Conservation (phyloP, 2,113 vertebrate species). For the Brachypteracias leptosomus region DNA sequence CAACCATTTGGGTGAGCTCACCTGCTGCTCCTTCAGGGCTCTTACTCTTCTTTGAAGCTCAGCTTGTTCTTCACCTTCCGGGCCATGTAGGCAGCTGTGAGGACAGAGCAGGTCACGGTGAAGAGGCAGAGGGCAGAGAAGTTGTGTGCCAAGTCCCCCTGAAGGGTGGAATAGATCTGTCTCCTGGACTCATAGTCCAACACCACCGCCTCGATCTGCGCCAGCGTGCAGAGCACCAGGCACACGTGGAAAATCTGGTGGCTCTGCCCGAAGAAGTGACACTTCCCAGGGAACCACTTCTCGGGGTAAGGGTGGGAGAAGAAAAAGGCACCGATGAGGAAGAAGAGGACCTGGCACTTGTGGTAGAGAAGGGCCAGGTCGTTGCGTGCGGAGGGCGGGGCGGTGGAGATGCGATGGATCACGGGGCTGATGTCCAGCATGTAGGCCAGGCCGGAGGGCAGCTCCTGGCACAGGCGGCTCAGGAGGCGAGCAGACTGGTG, state of each 20-base stretch:
- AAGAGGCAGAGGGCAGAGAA: slow-evolving; percentile 86
- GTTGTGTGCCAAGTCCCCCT: slow-evolving; percentile 80
- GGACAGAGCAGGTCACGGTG: slow-evolving; percentile 83
- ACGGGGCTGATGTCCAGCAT: slow-evolving; percentile 93
- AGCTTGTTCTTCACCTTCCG: slow-evolving; percentile 78
- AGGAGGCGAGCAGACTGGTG: slow-evolving; percentile 71
- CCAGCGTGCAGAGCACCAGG: slow-evolving; percentile 89
- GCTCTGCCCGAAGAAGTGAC: slow-evolving; percentile 91
- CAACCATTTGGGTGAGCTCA: rapidly evolving
- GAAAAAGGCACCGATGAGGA: slow-evolving; percentile 89
- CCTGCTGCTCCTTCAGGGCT: background rate
- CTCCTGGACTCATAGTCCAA: slow-evolving; percentile 85
- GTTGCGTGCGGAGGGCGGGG: slow-evolving; percentile 4
- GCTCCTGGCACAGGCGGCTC: slow-evolving; percentile 88
- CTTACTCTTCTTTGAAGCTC: slow-evolving; percentile 80
- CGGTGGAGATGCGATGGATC: slow-evolving; percentile 82
- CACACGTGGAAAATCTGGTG: slow-evolving; percentile 95
- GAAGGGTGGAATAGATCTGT: slow-evolving; percentile 83
- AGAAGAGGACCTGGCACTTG: slow-evolving; percentile 89
- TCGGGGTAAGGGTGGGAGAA: slow-evolving; percentile 91
- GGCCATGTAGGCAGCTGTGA: slow-evolving; percentile 85
- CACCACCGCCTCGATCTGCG: slow-evolving; percentile 89
- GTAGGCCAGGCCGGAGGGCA: slow-evolving; percentile 90
- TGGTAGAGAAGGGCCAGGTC: slow-evolving; percentile 87
- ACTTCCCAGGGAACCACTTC: slow-evolving; percentile 88